Percentiles rank a stretch among this genome's conserved stretches.
Conservation (phyloP, 2,888 invertebrate genomes). For the Rhodophaea formosa region DNA sequence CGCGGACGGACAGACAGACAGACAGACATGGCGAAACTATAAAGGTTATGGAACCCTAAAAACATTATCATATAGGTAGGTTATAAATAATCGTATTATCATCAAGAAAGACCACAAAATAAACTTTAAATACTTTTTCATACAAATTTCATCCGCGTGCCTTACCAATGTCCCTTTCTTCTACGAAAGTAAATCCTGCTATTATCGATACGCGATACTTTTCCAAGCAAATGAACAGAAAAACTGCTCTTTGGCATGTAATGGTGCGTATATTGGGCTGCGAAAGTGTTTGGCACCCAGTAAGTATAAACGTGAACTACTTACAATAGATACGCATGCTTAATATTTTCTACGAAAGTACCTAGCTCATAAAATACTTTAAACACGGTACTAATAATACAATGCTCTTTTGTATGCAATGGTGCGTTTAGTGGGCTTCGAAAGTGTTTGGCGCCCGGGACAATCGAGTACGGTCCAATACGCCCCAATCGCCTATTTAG, state of each 20-base stretch:
- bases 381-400: not conserved
- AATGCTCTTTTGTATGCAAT: not conserved
- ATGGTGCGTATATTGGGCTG: not conserved
- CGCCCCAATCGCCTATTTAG: not conserved
- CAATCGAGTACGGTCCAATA: constrained; percentile 3
- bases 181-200: constrained; percentile 4
- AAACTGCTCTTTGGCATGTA: not conserved
- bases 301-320: too few relatives aligned
- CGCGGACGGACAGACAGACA: too few relatives aligned
- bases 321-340: not conserved
- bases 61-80: too few relatives aligned
- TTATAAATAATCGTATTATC: too few relatives aligned
- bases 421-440: not conserved
- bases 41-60: too few relatives aligned
- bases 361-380: not conserved
- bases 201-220: constrained; percentile 8
- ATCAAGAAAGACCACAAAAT: too few relatives aligned
- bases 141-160: not conserved
- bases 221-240: not conserved
- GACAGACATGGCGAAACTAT: too few relatives aligned
- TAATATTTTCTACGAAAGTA: not conserved
- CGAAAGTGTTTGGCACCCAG: constrained; percentile 9
- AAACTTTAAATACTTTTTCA: not conserved
- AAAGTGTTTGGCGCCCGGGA: constrained; percentile 9
- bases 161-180: constrained; percentile 2